A percentile compares a stretch with the other conserved stretches of the same genome.
Evolutionary conservation across 2,797 vertebrate genomes (phyloP).

Genomic region (Triplophysa bombifrons): DNA sequence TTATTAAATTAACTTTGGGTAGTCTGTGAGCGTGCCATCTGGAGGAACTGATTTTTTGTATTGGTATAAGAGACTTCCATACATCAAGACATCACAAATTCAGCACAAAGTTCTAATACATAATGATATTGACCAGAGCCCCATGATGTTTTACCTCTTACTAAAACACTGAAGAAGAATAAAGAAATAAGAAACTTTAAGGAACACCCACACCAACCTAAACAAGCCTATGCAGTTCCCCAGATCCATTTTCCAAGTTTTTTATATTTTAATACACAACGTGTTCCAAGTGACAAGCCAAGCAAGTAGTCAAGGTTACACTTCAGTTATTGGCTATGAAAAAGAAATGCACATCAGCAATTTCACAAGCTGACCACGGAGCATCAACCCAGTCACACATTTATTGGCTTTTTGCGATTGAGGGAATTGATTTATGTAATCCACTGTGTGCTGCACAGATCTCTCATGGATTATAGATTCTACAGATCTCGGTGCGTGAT

Average conservation of each 20-base stretch:
- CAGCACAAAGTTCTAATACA: conserved; percentile 33
- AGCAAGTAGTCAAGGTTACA: conserved; percentile 72
- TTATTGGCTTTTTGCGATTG: conserved; percentile 60
- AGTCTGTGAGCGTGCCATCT: conserved; percentile 12
- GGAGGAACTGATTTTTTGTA: not conserved
- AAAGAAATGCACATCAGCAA: conserved; percentile 67
- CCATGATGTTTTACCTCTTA: conserved; percentile 68
- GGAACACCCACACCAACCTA: conserved; percentile 61
- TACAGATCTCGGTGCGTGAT: conserved; percentile 47
- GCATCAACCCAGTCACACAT: conserved; percentile 54
- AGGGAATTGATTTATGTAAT: conserved; percentile 66
- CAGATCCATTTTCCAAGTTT: conserved; percentile 34
- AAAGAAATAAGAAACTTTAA: conserved; percentile 60
- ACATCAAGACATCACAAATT: not conserved
- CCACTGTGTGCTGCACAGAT: conserved; percentile 55
- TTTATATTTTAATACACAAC: conserved; percentile 64
- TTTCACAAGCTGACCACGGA: conserved; percentile 53
- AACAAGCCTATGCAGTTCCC: conserved; percentile 65
- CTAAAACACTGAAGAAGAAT: conserved; percentile 62
- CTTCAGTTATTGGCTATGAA: conserved; percentile 65
- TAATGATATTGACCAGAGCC: conserved; percentile 67
- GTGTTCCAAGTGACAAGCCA: conserved; percentile 71
- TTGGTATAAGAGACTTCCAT: conserved; percentile 45
- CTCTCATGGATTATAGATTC: conserved; percentile 53
- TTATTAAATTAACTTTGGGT: conserved; percentile 55